These are phyloP conservation scores for Rhabdomys dilectus DNA, from an alignment of 2,113 vertebrate species.

Conservation along the genomic window DNA sequence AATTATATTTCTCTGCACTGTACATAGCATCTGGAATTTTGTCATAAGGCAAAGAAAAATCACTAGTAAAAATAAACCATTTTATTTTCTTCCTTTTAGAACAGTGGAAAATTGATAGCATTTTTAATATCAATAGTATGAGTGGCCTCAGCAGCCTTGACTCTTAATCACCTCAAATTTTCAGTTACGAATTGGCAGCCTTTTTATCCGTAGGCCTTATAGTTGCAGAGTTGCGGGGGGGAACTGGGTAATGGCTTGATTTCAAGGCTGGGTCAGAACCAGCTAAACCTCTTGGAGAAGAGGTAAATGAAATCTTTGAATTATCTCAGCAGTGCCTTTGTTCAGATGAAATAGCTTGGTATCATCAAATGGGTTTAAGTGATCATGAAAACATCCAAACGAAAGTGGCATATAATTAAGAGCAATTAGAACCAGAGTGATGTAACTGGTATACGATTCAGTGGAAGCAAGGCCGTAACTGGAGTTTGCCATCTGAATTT, in stretches of 20 bases:
- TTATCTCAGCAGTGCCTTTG: constrained; percentile 52
- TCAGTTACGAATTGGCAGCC: not conserved
- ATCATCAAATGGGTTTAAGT: constrained; percentile 48
- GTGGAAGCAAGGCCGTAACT: not conserved
- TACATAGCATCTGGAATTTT: not conserved
- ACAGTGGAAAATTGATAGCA: not conserved
- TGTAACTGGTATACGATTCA: constrained; percentile 15
- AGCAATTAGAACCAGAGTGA: constrained; percentile 61
- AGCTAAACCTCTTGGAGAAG: not conserved
- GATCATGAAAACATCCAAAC: constrained; percentile 64
- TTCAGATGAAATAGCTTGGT: constrained; percentile 59
- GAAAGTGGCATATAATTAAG: constrained; percentile 62
- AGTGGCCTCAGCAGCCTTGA: not conserved
- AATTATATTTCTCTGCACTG: not conserved
- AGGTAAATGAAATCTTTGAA: constrained; percentile 52
- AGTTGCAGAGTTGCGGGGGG: not conserved
- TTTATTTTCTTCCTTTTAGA: constrained; percentile 1
- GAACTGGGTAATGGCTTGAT: not conserved
- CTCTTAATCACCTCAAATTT: not conserved
- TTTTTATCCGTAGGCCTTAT: not conserved
- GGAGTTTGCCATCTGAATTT: not conserved
- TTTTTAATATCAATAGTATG: not conserved
- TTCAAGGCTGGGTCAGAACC: not conserved
- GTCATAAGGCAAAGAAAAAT: not conserved
- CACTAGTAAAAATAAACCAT: not conserved